Percentiles rank a stretch among this genome's conserved stretches.
phyloP scores from a whole-genome alignment of 2,888 invertebrate species.

The Diplazon laetatorius region DNA sequence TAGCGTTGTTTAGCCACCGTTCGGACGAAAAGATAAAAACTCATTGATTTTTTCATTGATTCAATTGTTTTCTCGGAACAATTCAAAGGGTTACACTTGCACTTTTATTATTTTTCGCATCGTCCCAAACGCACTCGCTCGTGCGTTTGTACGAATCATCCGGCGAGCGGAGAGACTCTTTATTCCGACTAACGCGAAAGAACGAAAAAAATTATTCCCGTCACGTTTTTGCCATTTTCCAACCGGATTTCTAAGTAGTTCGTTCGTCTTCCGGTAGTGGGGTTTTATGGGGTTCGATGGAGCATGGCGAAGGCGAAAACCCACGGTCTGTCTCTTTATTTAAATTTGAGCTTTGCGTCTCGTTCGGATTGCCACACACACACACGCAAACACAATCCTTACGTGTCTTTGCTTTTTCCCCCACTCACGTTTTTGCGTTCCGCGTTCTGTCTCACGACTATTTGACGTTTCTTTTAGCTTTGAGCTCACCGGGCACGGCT shows the following conservation, averaged over 20 bases:
- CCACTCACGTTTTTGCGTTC: constrained; percentile 8
- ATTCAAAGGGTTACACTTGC: neutral
- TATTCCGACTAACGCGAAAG: constrained; percentile 45
- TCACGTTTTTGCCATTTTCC: constrained; percentile 60
- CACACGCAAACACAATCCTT: no score
- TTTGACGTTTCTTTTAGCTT: constrained; percentile 59
- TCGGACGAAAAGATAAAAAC: no score
- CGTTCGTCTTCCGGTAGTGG: constrained; percentile 30
- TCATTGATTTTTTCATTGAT: no score
- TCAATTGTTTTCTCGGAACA: no score
- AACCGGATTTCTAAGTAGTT: constrained; percentile 55
- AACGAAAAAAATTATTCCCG: constrained; percentile 45
- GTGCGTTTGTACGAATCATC: constrained; percentile 57
- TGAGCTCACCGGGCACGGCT: constrained; percentile 20
- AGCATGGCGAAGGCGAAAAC: constrained; percentile 50
- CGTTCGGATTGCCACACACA: constrained; percentile 49
- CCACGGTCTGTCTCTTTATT: constrained; percentile 63
- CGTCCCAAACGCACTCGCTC: constrained; percentile 4
- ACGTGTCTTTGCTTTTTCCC: constrained; percentile 28
- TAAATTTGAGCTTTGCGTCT: constrained; percentile 53
- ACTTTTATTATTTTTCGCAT: neutral
- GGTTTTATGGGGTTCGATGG: constrained; percentile 63
- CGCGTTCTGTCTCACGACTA: constrained; percentile 33
- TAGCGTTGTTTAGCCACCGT: no score
- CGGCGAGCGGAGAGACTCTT: constrained; percentile 33